Base-by-base conservation (phyloP, 2,888 invertebrate genomes). In the Erannis defoliaria region DNA sequence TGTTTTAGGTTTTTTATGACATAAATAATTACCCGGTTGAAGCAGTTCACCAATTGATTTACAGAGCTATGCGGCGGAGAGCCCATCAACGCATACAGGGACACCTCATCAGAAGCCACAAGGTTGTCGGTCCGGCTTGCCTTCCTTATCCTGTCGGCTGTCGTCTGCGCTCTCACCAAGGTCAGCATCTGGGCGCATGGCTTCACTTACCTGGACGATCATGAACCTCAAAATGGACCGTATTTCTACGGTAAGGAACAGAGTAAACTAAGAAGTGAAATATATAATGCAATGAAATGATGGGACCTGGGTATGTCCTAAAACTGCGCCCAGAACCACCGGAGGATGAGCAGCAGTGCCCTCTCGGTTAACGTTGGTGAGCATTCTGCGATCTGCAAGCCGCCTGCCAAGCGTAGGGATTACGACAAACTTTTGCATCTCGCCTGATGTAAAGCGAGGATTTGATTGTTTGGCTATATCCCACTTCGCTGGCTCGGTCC, bases 161-260 rank as follows among this genome's bases (percentile, higher is more conserved):
- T 84, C 0, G 63, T 85, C 21, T 86, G 88, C 62, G 71, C 77
- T 0, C 66, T 91, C 0, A 78, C 87, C 2, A 86, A 85, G 71
- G 72, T 89, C 73, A 86, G 88, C 73, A 78, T 91, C 9, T 92
- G 88, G 86, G 82, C 90, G 0, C 90, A 90, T 26, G 90, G 91
- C 0, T 74, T 90, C 10, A 88, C 89, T 0, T 89, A 87, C 48
- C 69, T 91, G 14, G 91, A 92, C 40, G 90, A 91, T 55, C 90
- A 89, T 35, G 84, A 89, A 9, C 90, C 91, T 0, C 78, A 85
- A 31, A 88, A 86, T 50, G 91, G 90, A 48, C 81, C 90, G 0
- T 90, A 87, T 57, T 90, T 86, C 60, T 90, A 89, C 61, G 91
- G 92, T 90, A 69, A 74, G 64, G 10, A 18, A 18, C 3, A n/a